Base-by-base conservation (phyloP, 1,140 invertebrate species). In the Dolichoris vasculosae region DNA sequence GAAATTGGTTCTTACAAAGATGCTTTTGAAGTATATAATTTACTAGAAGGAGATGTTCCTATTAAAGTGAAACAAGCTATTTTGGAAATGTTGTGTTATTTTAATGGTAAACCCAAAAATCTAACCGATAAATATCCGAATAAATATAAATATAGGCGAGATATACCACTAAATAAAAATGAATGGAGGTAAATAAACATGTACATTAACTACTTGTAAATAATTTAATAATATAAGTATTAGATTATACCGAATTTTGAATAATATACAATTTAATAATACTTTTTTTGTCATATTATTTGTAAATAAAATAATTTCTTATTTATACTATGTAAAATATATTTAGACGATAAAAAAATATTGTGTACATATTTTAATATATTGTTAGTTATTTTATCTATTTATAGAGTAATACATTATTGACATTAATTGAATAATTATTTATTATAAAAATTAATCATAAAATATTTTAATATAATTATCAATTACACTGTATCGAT, bases 1-100 rank as follows among this genome's bases (percentile, higher is more conserved):
- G 90, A 94, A 9, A 93, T 95, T 89, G 94, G 93, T 20, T 92
- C 95, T 48, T 91, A 98, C 26, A 89, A 94, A 46, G 96, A 98
- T 92, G 95, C 97, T 15, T 91, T 96, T 8, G 92, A 94, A 86
- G 95, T 97, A 1, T 98, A 97, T 92, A 94, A 96, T 81, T 91
- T 97, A 23, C 91, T 98, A 73, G 94, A 95, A 84, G 90, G 93
- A 1, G 94, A 97, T 89, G 91, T 94, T 1, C 92, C 94, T 87
- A 90, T 97, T 6, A 94, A 95, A 75, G 91, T 95, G 0, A 95
- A 96, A 90, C 95, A 97, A 87, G 92, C 94, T 26, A 92, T 98
- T n/a, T 92, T 98, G 20, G 97, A 98, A 92, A 90, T 98, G 26
- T 90, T 98, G 6, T 97, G 97, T 90, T 98, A 95, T 91, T 96